phyloP scores from a whole-genome alignment of 2,797 vertebrate species.

The Lacerta agilis region DNA sequence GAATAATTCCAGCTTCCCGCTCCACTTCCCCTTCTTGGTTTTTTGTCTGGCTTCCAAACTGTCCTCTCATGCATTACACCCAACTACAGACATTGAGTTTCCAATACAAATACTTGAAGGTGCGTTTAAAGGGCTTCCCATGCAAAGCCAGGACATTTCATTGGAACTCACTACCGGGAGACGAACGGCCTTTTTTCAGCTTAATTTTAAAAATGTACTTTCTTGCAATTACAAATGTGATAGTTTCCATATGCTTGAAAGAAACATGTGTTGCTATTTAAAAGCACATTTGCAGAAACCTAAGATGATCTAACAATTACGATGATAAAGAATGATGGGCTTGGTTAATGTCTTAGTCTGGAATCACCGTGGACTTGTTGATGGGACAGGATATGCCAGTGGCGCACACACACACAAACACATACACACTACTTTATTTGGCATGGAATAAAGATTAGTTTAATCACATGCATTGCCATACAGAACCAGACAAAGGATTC shows the following conservation, averaged over 20 bases:
- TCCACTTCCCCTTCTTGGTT: not conserved
- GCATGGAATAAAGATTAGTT: not conserved
- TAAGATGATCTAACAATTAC: not conserved
- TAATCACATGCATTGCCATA: not conserved
- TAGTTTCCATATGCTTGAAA: constrained; percentile 11
- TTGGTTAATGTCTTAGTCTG: constrained; percentile 6
- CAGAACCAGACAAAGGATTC: not conserved
- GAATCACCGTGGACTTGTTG: not conserved
- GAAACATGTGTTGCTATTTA: constrained; percentile 17
- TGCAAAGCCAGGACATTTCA: not conserved
- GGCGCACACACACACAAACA: not conserved
- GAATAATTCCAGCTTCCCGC: constrained; percentile 31
- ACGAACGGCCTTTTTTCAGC: constrained; percentile 1
- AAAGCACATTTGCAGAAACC: constrained; percentile 7
- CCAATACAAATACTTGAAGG: constrained; percentile 27
- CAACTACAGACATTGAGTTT: not conserved
- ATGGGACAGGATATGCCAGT: constrained; percentile 13
- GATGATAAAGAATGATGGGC: not conserved
- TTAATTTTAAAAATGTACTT: constrained; percentile 4
- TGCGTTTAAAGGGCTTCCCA: not conserved
- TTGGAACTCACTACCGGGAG: not conserved
- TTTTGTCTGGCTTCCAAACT: constrained; percentile 34
- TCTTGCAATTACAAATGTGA: constrained; percentile 32
- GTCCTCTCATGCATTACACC: not conserved
- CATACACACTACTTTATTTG: not conserved